Evolutionary conservation across 1,140 invertebrate genomes (phyloP).

Genomic region (Drosophila nigromelanica): DNA sequence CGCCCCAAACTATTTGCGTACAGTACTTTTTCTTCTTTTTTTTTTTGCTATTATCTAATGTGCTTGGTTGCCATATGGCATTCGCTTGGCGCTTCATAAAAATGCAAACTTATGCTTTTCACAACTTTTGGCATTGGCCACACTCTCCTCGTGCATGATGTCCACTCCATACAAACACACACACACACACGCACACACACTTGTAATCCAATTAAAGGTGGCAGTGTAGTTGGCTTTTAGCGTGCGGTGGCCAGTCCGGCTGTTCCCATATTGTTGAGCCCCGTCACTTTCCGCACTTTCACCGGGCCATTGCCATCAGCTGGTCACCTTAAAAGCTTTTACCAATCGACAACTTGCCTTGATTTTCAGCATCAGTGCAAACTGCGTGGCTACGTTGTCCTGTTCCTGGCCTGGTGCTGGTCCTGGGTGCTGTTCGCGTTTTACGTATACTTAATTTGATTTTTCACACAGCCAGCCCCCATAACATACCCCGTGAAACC

Average conservation of each 20-base stretch:
- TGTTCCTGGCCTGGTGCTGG: constrained; percentile 10
- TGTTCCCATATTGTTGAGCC: constrained; percentile 18
- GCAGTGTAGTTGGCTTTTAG: constrained; percentile 82
- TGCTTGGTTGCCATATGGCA: constrained; percentile 63
- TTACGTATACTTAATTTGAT: constrained; percentile 82
- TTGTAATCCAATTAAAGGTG: constrained; percentile 83
- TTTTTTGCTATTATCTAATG: constrained; percentile 38
- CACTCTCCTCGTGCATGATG: constrained; percentile 36
- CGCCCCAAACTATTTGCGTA: constrained; percentile 28
- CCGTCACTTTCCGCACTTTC: neutral
- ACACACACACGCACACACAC: constrained; percentile 50
- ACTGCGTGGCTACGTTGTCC: constrained; percentile 41
- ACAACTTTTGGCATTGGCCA: constrained; percentile 67
- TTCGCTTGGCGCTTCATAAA: constrained; percentile 70
- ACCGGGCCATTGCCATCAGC: constrained; percentile 40
- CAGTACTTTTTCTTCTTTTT: neutral
- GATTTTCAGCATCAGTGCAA: constrained; percentile 72
- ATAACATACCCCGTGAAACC: constrained; percentile 11
- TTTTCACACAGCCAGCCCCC: constrained; percentile 68
- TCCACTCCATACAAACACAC: constrained; percentile 13
- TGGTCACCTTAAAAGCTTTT: constrained; percentile 80
- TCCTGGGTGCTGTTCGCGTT: constrained; percentile 65
- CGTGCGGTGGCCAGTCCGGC: constrained; percentile 52
- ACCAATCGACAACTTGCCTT: constrained; percentile 81
- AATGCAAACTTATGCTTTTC: constrained; percentile 81